phyloP scores from a whole-genome alignment of 2,888 invertebrate species.

The Chrysolina haemoptera region DNA sequence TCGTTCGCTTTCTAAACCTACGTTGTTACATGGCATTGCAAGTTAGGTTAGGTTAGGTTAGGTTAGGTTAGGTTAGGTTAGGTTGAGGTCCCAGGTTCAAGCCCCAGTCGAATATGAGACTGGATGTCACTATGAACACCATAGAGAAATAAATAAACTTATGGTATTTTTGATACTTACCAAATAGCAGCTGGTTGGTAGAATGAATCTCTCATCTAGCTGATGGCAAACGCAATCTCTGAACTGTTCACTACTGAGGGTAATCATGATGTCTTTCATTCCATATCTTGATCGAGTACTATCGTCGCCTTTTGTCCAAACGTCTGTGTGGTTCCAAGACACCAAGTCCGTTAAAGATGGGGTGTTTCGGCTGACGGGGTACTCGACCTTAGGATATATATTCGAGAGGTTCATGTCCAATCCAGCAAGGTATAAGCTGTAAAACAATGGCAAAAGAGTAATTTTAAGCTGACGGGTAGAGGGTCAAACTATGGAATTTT shows the following conservation, averaged over 20 bases:
- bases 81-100: too few relatives aligned
- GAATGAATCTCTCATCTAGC: constrained; percentile 62
- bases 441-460: constrained; percentile 31
- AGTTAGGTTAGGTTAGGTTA: too few relatives aligned
- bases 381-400: constrained; percentile 83
- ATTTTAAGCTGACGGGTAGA: too few relatives aligned
- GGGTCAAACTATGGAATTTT: too few relatives aligned
- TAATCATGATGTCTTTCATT: constrained; percentile 68
- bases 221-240: constrained; percentile 65
- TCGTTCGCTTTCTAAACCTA: too few relatives aligned
- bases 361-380: constrained; percentile 90
- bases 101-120: too few relatives aligned
- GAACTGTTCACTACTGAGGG: constrained; percentile 70
- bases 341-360: constrained; percentile 87
- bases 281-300: constrained; percentile 63
- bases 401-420: constrained; percentile 82
- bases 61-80: too few relatives aligned
- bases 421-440: constrained; percentile 85
- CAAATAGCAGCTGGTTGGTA: constrained; percentile 64
- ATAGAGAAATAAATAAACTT: too few relatives aligned
- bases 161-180: constrained; percentile 51
- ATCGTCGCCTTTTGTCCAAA: constrained; percentile 75
- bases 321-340: constrained; percentile 90
- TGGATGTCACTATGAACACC: too few relatives aligned
- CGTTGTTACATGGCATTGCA: too few relatives aligned